Conservation (phyloP, 2,797 vertebrate genomes). For the Bucorvus abyssinicus region DNA sequence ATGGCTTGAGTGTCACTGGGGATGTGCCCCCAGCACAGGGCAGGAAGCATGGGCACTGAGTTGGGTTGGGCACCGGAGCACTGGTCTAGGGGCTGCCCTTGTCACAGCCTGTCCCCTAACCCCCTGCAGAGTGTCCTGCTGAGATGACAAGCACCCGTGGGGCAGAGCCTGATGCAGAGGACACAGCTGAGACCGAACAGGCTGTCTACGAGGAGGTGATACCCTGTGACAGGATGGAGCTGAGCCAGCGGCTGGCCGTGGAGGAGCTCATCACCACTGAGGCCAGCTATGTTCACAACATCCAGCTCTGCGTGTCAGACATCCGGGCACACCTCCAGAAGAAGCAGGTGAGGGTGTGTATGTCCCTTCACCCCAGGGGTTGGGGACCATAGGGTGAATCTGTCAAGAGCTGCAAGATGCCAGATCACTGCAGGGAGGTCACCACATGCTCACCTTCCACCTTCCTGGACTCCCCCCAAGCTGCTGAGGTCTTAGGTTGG, state of each 20-base stretch:
- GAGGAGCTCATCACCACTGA: conserved; percentile 89
- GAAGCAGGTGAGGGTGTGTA: conserved; percentile 70
- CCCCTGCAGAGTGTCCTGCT: neutral
- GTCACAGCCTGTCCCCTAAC: neutral
- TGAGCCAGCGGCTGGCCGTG: conserved; percentile 81
- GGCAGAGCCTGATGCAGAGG: conserved; percentile 47
- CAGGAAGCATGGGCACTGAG: accelerated
- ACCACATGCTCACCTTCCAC: neutral
- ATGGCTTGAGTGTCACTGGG: neutral
- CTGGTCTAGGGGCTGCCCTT: neutral
- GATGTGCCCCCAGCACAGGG: neutral
- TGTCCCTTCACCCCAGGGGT: accelerated
- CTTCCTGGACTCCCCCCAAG: neutral
- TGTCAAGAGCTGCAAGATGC: accelerated
- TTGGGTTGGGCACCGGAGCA: neutral
- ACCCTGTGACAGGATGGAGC: conserved; percentile 67
- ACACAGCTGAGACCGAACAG: neutral
- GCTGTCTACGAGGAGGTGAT: neutral
- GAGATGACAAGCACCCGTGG: neutral
- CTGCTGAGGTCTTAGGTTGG: neutral
- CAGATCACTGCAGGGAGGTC: neutral
- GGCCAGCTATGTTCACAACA: conserved; percentile 83
- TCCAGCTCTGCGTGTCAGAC: conserved; percentile 80
- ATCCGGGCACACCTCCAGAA: conserved; percentile 82
- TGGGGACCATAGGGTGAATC: neutral